Evolutionary conservation across 2,888 invertebrate species (phyloP), one percentile per base, ranked within the genome.

Genomic region (Apamea anceps): DNA sequence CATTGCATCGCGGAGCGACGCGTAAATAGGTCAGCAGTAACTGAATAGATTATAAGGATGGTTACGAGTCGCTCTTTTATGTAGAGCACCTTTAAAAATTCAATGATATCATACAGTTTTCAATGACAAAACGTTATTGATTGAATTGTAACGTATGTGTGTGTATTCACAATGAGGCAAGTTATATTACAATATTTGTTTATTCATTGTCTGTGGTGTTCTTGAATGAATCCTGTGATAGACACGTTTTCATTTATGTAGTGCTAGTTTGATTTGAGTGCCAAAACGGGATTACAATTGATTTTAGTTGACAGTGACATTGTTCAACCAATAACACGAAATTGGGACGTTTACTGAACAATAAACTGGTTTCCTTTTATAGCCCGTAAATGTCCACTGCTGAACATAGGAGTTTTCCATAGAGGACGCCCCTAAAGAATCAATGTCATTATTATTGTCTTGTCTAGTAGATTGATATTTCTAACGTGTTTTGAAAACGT

Each of bases 21-120:
- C 82, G 88, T 88, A 92, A 88, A 90, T 92, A 89, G 92, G 92
- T 88, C 92, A 91, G 54, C 80, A 77, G 72, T 78, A 80, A 90
- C 78, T 88, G 90, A 90, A 90, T 90, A 90, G 88, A 86, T 90
- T 89, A 91, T 89, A 86, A 91, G 85, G 82, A 90, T 90, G 87
- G 89, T 81, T 77, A 82, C 85, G 79, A 89, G 75, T 79, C 71
- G 82, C 82, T 87, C 86, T 87, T 79, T 88, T 85, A 87, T 84
- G 68, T 82, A 76, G 72, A 70, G 74, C 75, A 75, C 79, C 84
- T 87, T 89, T 85, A 83, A 86, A 88, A 85, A 85, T 88, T 88
- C 83, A 86, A 87, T 83, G 81, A 83, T 86, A 86, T 81, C 77
- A 79, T 72, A 86, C 77, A 79, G 67, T 86, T 76, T 75, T 84